Evolutionary conservation across 2,797 vertebrate genomes (phyloP), one percentile per base, ranked within the genome.

Genomic region (Streptopelia turtur): DNA sequence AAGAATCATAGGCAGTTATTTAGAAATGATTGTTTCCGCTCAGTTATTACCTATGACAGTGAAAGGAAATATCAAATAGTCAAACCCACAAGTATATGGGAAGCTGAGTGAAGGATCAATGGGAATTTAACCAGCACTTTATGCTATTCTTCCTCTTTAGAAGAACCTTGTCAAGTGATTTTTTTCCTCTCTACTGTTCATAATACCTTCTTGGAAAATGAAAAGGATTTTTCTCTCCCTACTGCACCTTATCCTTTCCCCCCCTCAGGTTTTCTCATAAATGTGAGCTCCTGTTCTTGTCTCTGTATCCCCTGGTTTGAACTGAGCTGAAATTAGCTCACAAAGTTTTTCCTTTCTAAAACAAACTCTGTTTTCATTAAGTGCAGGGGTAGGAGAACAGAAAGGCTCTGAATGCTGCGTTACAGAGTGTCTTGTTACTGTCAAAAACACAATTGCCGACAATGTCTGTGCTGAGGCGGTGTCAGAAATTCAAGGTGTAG

Each of bases 21-120:
- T 98, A 90, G 96, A 95, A 97, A 97, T 97, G 96, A 98, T 97
- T 78, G 79, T 96, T 97, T 98, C 91, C 92, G 87, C 95, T 97
- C 97, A 71, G 61, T 97, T 98, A 96, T 93, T 97, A 89, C 96
- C 94, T 92, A 52, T 87, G 96, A 97, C 95, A 96, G 95, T 60
- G 83, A 91, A 96, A 57, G 94, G 97, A 97, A 97, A 93, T 93
- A 96, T 93, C 96, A 97, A 59, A 92, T 82, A 94, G 83, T 93
- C 64, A 27, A 97, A 85, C 92, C 83, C 89, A 80, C 91, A 65
- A 61, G 71, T 61, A 61, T 91, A 96, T 43, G 74, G 83, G 75
- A 94, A 95, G 90, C 78, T 74, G 95, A 97, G 93, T 83, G 97
- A 93, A 94, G 93, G 95, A 97, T 95, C 93, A 87, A 89, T 89